Evolutionary conservation across 2,113 vertebrate genomes (phyloP).

Genomic region (Vidua chalybeata): DNA sequence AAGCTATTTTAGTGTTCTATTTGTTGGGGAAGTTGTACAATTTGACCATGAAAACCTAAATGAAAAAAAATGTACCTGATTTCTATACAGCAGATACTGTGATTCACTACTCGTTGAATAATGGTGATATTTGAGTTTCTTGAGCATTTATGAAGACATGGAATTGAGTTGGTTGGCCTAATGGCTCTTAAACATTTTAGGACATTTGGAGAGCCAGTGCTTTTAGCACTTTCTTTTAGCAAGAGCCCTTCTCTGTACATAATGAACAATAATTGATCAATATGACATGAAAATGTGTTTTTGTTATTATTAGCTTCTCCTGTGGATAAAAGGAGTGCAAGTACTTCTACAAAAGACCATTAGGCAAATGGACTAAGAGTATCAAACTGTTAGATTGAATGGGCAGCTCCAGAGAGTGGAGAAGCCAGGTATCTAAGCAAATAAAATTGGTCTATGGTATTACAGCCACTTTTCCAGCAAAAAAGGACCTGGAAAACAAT

Average conservation of each 20-base stretch:
- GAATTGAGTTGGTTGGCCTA: background rate
- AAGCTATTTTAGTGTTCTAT: background rate
- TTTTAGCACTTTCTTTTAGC: background rate
- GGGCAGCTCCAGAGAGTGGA: background rate
- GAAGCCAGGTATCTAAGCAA: background rate
- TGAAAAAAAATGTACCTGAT: background rate
- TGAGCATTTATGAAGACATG: background rate
- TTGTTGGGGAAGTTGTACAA: background rate
- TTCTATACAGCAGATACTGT: background rate
- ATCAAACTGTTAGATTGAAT: background rate
- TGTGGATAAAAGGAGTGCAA: background rate
- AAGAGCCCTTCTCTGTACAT: background rate
- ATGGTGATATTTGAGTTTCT: background rate
- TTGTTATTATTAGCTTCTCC: background rate
- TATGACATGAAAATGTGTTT: background rate
- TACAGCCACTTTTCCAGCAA: background rate
- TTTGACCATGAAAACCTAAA: background rate
- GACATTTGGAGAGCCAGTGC: background rate
- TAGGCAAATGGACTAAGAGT: background rate
- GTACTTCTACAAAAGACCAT: background rate
- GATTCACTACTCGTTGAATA: background rate
- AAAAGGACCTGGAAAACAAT: background rate
- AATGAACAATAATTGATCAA: slow-evolving; percentile 9
- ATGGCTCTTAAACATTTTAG: background rate
- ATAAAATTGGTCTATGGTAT: background rate